A percentile compares a stretch with the other conserved stretches of the same genome.
Evolutionary conservation across 2,113 vertebrate species (phyloP).

Genomic region (Chelonoidis abingdonii): DNA sequence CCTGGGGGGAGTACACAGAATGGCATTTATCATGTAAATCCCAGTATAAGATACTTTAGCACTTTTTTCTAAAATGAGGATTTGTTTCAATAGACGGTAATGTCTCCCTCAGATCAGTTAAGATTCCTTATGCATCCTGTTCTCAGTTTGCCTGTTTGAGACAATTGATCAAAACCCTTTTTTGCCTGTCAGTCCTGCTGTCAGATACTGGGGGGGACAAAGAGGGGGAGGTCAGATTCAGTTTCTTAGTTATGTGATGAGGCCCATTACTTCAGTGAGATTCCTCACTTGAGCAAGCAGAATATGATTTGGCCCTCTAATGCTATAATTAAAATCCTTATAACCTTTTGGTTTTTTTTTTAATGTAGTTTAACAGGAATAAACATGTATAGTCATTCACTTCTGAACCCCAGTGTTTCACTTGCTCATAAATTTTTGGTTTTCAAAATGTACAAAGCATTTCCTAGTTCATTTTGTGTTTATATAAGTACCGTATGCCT

Average conservation of each 20-base stretch:
- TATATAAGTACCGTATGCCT: neutral
- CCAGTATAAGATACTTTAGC: neutral
- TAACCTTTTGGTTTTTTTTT: neutral
- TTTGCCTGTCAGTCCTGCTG: neutral
- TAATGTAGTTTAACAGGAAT: neutral
- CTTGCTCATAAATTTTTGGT: neutral
- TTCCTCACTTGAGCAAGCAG: neutral
- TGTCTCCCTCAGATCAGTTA: neutral
- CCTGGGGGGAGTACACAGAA: neutral
- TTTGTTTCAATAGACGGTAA: neutral
- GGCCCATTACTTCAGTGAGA: neutral
- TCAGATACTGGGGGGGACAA: neutral
- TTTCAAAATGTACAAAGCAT: slow-evolving; percentile 3
- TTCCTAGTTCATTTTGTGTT: slow-evolving; percentile 35
- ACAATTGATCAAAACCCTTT: slow-evolving; percentile 4
- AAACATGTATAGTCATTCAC: neutral
- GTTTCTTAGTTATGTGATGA: neutral
- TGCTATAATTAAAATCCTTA: neutral
- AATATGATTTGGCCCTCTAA: neutral
- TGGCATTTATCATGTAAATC: slow-evolving; percentile 27
- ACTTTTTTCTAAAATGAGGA: neutral
- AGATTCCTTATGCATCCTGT: neutral
- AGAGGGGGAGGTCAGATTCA: neutral
- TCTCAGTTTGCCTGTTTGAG: slow-evolving; percentile 11
- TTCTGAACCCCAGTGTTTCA: neutral